Evolutionary conservation across 2,888 invertebrate species (phyloP), one percentile per base, ranked within the genome.

Genomic region (Scaptomyza parva): DNA sequence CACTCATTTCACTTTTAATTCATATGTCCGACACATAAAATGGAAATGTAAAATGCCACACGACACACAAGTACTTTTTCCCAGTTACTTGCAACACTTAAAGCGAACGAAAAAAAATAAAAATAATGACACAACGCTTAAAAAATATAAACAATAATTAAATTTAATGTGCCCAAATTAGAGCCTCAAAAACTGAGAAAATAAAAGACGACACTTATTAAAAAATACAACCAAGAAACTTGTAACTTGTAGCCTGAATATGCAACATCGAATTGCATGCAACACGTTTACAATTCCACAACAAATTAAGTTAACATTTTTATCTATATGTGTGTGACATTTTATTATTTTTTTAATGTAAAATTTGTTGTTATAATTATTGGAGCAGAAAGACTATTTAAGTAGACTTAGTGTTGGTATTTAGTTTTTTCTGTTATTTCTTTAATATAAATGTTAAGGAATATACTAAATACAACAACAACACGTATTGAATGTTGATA

Each of bases 91-190:
- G 45, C 37, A 33, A 24, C 47, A 55, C 20, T 26, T 40, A 17
- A 37, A 2, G 14, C 7, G 3, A 41, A 26, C 48, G 57, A 33
- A 20, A n/a, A 26, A 44, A 52, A 55, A 48, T 14, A 54, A 24
- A 48, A 51, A 61, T 26, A 65, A 70, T 70, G 51, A 64, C 50
- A 65, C 52, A 61, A 50, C 35, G 35, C 47, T 67, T 33, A 45
- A 51, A 45, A 45, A 51, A 37, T 43, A 35, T 47, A 48, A 58
- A 53, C 43, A 64, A 59, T 57, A 68, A 70, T 76, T 76, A 70
- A 48, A 50, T 69, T 71, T 76, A 69, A 70, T 73, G 73, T 70
- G 59, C 37, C 53, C 61, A 76, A 76, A 76, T 76, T 70, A 76
- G 76, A 63, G 63, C 76, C 59, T 57, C 59, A 20, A 50, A 24